Conservation (phyloP, 2,797 vertebrate genomes). For the Coluber constrictor region DNA sequence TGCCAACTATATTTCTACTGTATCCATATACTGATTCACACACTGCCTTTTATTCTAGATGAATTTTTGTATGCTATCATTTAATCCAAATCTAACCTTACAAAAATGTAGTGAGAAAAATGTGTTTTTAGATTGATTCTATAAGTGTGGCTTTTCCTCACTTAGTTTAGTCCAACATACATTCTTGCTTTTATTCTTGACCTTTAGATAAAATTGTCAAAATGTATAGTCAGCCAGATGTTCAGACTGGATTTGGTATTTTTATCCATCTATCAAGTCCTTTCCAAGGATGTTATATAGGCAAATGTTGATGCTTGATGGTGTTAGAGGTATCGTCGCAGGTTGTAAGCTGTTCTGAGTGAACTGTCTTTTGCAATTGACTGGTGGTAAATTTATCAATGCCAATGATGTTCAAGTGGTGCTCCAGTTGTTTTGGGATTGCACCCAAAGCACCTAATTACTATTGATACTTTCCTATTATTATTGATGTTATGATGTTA, state of each 20-base stretch:
- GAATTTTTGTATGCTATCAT: not conserved
- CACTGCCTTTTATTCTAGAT: not conserved
- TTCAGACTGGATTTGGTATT: no score
- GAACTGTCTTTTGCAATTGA: no score
- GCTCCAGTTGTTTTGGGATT: not conserved
- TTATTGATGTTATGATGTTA: not conserved
- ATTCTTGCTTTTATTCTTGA: not conserved
- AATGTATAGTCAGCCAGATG: not conserved
- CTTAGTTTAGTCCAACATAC: not conserved
- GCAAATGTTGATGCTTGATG: no score
- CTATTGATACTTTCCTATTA: not conserved
- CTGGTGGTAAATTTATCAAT: no score
- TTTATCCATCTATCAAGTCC: no score
- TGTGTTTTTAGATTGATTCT: not conserved
- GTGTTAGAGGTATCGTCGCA: no score
- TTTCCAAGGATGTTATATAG: no score
- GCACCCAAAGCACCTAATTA: not conserved
- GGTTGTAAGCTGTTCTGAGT: no score
- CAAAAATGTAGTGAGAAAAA: not conserved
- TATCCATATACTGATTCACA: not conserved
- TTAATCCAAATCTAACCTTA: not conserved
- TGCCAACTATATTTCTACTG: not conserved
- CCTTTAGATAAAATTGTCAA: not conserved
- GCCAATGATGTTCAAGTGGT: no score
- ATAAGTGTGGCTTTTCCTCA: not conserved